Base-by-base conservation (phyloP, 2,113 vertebrate species). In the Lota lota region DNA sequence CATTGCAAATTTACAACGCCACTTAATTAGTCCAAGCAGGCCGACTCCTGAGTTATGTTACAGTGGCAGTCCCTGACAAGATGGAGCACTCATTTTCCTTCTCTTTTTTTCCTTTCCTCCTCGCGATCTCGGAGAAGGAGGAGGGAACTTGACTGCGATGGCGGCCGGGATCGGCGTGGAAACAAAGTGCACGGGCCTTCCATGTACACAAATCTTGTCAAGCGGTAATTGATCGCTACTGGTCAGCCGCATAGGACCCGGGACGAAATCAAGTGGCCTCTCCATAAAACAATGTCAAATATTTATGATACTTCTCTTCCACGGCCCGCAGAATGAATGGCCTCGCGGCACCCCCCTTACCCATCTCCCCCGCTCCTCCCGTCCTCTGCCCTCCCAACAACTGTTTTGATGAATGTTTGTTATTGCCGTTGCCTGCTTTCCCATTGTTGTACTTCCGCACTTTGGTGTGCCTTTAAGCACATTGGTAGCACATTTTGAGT, bases 211-310 rank as follows among this genome's bases (percentile, higher is more conserved):
- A 89, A 88, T 89, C 87, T 91, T 88, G 87, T 88, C 86, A 84
- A 83, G 53, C 75, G 84, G 84, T 89, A 91, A 92, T 90, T 91
- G 91, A 93, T 92, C 81, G 87, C 84, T 78, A 76, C 74, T 88
- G 87, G 89, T 90, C 91, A 90, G 85, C 87, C 79, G 73, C 79
- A 85, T 84, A 84, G 85, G 82, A 90, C 85, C 82, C 73, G 78
- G 88, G 88, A 91, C 78, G 76, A 90, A 92, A 91, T 92, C 89
- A 91, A 92, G 89, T 90, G 85, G 84, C 87, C 89, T 91, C 88
- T 89, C 87, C 89, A 89, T 91, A 91, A 90, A 91, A 93, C 90
- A 91, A 91, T 88, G 90, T 92, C 89, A 92, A 92, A 92, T 92
- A 92, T 93, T 93, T 90, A 92, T 91, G 90, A 90, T 90, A 87